phyloP scores from a whole-genome alignment of 2,113 vertebrate genomes.

The Corvus cornix region DNA sequence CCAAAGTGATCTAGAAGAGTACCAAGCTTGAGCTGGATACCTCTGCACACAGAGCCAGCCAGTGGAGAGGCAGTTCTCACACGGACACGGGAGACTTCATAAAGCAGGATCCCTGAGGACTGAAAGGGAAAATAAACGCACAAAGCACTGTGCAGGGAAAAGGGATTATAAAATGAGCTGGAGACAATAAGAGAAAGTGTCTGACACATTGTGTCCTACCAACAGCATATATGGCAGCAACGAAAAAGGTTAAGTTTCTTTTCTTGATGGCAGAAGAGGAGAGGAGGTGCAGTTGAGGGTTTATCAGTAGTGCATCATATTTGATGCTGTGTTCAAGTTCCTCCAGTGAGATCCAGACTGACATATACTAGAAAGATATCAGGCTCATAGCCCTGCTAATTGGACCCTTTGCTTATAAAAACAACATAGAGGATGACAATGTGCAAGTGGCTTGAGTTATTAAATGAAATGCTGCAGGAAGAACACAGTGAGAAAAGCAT shows the following conservation, averaged over 20 bases:
- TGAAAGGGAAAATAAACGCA: not conserved
- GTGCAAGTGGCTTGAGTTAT: conserved; percentile 6
- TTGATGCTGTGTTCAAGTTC: not conserved
- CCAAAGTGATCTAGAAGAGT: not conserved
- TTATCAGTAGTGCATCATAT: not conserved
- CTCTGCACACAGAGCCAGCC: not conserved
- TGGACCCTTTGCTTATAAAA: not conserved
- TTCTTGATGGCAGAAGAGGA: not conserved
- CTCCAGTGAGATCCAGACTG: not conserved
- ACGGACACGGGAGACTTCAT: not conserved
- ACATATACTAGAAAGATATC: not conserved
- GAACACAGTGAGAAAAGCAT: not conserved
- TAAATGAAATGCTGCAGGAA: conserved; percentile 29
- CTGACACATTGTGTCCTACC: not conserved
- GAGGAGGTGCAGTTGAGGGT: not conserved
- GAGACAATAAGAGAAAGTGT: not conserved
- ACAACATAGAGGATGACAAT: not conserved
- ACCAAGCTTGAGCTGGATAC: not conserved
- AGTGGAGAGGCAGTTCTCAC: not conserved
- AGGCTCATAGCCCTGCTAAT: not conserved
- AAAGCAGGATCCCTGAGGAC: not conserved
- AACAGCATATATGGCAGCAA: not conserved
- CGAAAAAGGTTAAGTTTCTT: not conserved
- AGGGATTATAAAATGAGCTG: not conserved
- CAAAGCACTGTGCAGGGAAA: not conserved